phyloP scores from a whole-genome alignment of 92 coral and sea anemone genomes.

The Muricea muricata region DNA sequence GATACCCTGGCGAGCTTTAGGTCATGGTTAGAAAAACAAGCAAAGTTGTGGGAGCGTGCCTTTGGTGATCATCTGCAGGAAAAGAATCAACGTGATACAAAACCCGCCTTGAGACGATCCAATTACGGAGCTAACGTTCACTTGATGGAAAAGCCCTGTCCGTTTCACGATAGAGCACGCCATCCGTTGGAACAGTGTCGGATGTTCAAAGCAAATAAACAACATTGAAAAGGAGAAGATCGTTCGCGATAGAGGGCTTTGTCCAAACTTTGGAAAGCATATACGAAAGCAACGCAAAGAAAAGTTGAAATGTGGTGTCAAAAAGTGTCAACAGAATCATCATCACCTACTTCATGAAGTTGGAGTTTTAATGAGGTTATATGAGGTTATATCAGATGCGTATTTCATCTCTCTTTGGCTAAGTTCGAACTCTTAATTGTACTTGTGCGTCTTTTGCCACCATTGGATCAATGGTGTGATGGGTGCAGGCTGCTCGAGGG shows the following conservation, averaged over 20 bases:
- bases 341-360: constrained; percentile 12
- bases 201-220: background rate
- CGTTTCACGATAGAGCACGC: background rate
- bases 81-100: background rate
- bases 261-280: constrained; percentile 22
- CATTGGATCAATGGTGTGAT: too few species aligned
- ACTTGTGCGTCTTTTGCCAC: too few species aligned
- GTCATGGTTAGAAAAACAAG: background rate
- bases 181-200: constrained; percentile 21
- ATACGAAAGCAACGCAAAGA: constrained; percentile 8
- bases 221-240: background rate
- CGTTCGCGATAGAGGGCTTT: constrained; percentile 16
- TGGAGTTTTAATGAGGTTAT: background rate
- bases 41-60: constrained; percentile 18
- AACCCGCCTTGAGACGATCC: background rate
- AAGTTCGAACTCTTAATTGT: too few species aligned
- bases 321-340: constrained; percentile 11
- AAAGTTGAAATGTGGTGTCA: background rate
- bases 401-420: too few species aligned
- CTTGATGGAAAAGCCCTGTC: background rate
- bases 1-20: background rate
- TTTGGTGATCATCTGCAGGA: background rate
- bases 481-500: too few species aligned
- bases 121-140: constrained; percentile 3
- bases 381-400: too few species aligned